Percentiles rank a stretch among this genome's conserved stretches.
Conservation (phyloP, 64 coral and sea anemone species). For the Hydrozoanthus tunicans region DNA sequence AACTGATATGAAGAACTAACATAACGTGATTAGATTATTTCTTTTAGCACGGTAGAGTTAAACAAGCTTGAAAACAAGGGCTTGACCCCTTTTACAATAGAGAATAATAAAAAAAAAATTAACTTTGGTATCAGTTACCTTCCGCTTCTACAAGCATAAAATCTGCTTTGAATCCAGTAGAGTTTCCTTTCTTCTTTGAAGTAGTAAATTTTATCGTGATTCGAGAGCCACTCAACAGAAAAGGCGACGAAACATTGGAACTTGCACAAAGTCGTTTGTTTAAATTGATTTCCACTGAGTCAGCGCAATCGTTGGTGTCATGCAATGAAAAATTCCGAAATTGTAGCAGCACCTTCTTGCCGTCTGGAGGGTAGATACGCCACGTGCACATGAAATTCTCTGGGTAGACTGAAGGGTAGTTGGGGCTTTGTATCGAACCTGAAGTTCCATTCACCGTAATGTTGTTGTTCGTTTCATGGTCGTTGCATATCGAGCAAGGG, state of each 20-base stretch:
- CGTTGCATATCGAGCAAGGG: constrained; percentile 18
- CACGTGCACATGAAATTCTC: not conserved
- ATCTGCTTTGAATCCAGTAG: constrained; percentile 19
- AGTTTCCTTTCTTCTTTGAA: constrained; percentile 16
- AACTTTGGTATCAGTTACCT: not conserved
- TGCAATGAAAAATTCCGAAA: constrained; percentile 13
- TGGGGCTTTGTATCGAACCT: not conserved
- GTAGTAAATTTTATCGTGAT: not conserved
- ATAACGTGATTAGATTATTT: too few species aligned
- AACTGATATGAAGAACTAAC: too few species aligned
- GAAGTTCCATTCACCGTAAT: not conserved
- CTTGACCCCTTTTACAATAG: too few species aligned
- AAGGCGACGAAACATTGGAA: not conserved
- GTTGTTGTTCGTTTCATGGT: not conserved
- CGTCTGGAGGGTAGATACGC: not conserved
- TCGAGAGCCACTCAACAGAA: constrained; percentile 13
- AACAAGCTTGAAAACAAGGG: too few species aligned
- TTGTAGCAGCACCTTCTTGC: not conserved
- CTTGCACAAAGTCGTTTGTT: constrained; percentile 21
- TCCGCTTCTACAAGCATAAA: not conserved
- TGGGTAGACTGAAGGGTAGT: not conserved
- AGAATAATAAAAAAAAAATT: not conserved
- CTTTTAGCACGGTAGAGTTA: too few species aligned
- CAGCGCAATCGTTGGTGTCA: not conserved
- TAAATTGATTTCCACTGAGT: not conserved